These are phyloP conservation scores for Osmerus mordax DNA, from an alignment of 2,113 vertebrate genomes.

Conservation along the genomic window DNA sequence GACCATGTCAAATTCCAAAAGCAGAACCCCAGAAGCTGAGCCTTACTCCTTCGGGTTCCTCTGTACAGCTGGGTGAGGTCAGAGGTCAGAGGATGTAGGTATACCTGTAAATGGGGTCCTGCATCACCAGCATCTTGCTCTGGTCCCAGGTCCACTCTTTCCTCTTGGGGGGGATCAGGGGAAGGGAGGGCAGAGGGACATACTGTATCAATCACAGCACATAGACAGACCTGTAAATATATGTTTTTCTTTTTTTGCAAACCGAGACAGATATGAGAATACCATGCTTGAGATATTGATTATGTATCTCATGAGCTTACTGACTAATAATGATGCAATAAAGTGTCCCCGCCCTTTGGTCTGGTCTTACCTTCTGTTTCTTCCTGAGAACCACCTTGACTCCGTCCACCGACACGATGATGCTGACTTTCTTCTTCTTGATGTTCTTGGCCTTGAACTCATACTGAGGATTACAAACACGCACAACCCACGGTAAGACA, in stretches of 20 bases:
- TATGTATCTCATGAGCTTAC: neutral
- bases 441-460: slow-evolving; percentile 91
- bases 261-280: too few species aligned
- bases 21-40: too few species aligned
- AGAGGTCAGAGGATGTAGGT: neutral
- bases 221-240: too few species aligned
- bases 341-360: neutral
- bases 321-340: neutral
- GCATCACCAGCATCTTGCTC: slow-evolving; percentile 83
- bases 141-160: slow-evolving; percentile 85
- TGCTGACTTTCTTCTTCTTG: slow-evolving; percentile 88
- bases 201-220: neutral
- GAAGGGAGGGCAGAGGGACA: neutral
- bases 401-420: slow-evolving; percentile 82
- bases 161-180: slow-evolving; percentile 60
- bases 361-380: slow-evolving; percentile 78
- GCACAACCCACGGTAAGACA: neutral
- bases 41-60: too few species aligned
- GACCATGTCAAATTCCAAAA: too few species aligned
- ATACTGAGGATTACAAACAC: slow-evolving; percentile 68
- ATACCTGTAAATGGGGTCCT: slow-evolving; percentile 81
- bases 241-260: too few species aligned
- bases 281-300: too few species aligned
- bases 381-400: slow-evolving; percentile 80
- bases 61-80: neutral